Percentiles rank a stretch among this genome's conserved stretches.
Conservation (phyloP, 2,888 invertebrate genomes). For the Ischnura elegans region DNA sequence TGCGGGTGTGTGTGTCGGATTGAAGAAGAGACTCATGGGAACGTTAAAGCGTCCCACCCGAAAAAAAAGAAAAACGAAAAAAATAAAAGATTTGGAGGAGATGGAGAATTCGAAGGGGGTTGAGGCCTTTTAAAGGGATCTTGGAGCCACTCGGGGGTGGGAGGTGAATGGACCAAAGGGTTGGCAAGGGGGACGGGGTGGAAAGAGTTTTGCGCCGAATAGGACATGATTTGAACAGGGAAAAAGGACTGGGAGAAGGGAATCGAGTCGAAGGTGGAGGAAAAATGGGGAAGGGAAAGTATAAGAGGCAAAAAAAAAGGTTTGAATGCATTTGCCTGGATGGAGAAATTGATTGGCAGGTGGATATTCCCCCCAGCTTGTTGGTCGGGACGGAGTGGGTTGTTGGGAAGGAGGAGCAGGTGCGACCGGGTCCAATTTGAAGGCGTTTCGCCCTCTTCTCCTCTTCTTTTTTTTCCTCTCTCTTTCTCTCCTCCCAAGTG, state of each 20-base stretch:
- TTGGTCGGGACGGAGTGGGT: not conserved
- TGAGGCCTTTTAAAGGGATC: not conserved
- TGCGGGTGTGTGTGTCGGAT: not conserved
- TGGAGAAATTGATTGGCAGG: conserved; percentile 56
- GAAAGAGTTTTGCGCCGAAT: not conserved
- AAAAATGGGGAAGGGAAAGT: not conserved
- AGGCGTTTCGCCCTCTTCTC: conserved; percentile 8
- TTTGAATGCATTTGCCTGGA: conserved; percentile 39
- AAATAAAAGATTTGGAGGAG: not conserved
- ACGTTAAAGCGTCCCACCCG: not conserved
- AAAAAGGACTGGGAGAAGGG: not conserved
- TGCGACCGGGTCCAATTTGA: conserved; percentile 41
- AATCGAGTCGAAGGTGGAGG: not conserved
- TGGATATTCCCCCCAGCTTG: not conserved
- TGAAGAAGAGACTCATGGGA: conserved; percentile 43
- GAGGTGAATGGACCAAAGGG: no score
- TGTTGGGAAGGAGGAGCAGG: not conserved
- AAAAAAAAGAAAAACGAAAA: not conserved
- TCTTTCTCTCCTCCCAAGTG: conserved; percentile 53
- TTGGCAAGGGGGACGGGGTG: not conserved
- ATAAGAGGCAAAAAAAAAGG: conserved; percentile 42
- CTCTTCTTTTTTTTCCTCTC: no score
- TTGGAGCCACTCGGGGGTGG: not conserved
- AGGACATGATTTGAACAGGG: conserved; percentile 15
- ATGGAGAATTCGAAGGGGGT: not conserved